Conservation (phyloP, 2,113 vertebrate species). For the Sturnus vulgaris region DNA sequence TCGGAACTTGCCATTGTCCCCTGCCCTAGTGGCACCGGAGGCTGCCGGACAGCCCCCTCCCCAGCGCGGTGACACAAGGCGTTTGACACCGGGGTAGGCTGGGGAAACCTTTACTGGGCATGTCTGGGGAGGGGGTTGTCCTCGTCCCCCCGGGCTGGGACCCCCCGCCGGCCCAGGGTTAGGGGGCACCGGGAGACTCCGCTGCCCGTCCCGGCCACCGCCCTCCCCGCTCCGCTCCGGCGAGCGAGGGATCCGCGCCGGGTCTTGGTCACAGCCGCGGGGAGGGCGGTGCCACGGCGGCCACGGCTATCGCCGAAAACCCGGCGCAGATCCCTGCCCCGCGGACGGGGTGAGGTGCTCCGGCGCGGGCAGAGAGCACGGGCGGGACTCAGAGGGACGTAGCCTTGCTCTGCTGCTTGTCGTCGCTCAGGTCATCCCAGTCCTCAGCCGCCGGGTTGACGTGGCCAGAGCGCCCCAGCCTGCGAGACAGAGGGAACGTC, state of each 20-base stretch:
- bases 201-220: neutral
- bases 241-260: rapidly evolving
- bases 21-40: neutral
- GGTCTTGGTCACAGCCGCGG: neutral
- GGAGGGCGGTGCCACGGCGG: neutral
- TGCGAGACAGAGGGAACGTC: neutral
- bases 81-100: neutral
- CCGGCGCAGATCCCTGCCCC: rapidly evolving
- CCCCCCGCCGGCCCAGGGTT: rapidly evolving
- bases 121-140: neutral
- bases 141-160: neutral
- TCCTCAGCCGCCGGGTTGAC: neutral
- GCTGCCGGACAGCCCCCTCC: rapidly evolving
- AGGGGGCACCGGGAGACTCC: neutral
- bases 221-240: neutral
- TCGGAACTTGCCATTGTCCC: rapidly evolving
- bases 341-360: neutral
- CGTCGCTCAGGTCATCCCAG: neutral
- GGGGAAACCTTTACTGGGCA: neutral
- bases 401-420: neutral
- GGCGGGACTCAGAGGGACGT: neutral
- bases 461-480: neutral
- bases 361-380: neutral
- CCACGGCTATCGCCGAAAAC: neutral
- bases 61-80: neutral